A percentile compares a stretch with the other conserved stretches of the same genome.
Evolutionary conservation across 2,797 vertebrate genomes (phyloP).

Genomic region (Sylvia borin): DNA sequence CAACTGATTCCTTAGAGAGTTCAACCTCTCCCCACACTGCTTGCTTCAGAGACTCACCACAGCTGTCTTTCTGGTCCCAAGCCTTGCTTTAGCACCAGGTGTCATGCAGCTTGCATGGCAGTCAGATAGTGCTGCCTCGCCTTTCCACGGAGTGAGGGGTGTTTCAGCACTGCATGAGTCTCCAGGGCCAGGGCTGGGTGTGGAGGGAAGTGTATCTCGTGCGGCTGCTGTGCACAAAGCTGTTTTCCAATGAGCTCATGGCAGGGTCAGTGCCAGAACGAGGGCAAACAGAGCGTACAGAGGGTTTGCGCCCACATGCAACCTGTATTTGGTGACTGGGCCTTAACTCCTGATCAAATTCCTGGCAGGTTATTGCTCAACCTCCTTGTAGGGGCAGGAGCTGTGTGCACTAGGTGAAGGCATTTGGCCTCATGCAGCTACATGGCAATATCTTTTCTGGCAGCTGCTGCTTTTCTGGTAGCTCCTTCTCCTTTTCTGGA

Average conservation of each 20-base stretch:
- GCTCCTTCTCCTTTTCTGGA: neutral
- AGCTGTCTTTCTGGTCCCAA: neutral
- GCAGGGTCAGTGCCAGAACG: neutral
- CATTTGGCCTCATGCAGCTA: neutral
- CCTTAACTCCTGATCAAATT: slow-evolving; percentile 17
- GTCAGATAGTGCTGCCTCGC: neutral
- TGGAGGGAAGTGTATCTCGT: neutral
- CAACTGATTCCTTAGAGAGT: neutral
- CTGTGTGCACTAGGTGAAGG: neutral
- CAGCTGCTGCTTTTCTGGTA: neutral
- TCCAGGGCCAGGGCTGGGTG: neutral
- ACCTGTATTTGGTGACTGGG: neutral
- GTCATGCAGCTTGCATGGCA: accelerated
- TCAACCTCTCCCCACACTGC: neutral
- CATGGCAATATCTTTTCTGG: neutral
- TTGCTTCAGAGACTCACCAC: neutral
- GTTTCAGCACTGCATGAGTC: neutral
- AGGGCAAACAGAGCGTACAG: neutral
- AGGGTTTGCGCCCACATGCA: slow-evolving; percentile 13
- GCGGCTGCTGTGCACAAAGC: neutral
- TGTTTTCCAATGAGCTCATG: slow-evolving; percentile 22
- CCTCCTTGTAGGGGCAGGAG: neutral
- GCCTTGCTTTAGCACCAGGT: neutral
- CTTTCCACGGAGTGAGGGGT: accelerated
- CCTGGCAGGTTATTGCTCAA: slow-evolving; percentile 12